phyloP scores from a whole-genome alignment of 2,888 invertebrate genomes.

The Andrena haemorrhoa region DNA sequence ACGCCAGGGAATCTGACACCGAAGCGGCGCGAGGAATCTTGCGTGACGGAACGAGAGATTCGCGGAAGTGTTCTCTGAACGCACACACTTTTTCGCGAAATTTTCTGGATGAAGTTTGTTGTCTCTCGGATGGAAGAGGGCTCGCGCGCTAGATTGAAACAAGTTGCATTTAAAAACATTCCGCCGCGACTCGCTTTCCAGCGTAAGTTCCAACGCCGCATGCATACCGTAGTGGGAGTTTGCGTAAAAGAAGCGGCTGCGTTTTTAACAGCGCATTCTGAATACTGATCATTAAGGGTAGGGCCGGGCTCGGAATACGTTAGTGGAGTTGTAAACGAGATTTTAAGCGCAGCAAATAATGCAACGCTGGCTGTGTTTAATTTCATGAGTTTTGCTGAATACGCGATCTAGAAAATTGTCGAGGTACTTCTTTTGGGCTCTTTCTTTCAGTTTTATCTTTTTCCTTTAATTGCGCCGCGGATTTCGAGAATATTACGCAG shows the following conservation, averaged over 20 bases:
- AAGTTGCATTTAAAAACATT: conserved; percentile 6
- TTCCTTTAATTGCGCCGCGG: neutral
- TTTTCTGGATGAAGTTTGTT: too few relatives aligned
- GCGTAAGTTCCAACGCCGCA: conserved; percentile 7
- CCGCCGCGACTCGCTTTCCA: conserved; percentile 8
- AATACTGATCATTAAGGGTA: neutral
- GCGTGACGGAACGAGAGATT: too few relatives aligned
- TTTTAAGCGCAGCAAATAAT: conserved; percentile 5
- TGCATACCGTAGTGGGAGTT: conserved; percentile 5
- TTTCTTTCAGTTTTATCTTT: neutral
- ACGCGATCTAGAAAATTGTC: neutral
- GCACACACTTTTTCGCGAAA: too few relatives aligned
- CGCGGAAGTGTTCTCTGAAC: too few relatives aligned
- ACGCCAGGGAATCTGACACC: neutral
- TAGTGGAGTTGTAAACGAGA: conserved; percentile 5
- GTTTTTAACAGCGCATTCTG: neutral
- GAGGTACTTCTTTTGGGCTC: neutral
- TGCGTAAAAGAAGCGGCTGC: neutral
- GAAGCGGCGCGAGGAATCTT: neutral
- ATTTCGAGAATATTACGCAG: neutral
- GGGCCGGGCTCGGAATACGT: conserved; percentile 2
- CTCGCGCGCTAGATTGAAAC: conserved; percentile 7
- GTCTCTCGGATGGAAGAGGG: too few relatives aligned
- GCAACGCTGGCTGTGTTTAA: neutral
- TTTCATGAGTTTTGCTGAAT: neutral